These are phyloP conservation scores for Blomia tropicalis DNA, from an alignment of 2,888 invertebrate genomes.

Conservation along the genomic window DNA sequence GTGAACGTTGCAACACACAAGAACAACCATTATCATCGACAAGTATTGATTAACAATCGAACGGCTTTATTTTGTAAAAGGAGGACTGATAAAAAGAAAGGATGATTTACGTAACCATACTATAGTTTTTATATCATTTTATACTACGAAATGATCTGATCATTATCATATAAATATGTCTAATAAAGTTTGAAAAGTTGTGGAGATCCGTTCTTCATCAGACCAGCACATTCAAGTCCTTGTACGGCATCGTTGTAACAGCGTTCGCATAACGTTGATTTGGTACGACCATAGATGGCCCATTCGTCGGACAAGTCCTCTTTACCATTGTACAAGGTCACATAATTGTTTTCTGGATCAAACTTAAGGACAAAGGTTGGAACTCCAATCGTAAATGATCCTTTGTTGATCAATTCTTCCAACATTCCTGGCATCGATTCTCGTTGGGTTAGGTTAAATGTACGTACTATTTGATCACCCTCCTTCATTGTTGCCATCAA, in stretches of 20 bases:
- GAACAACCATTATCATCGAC: too few relatives aligned
- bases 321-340: constrained; percentile 1
- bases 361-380: neutral
- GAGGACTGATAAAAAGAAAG: too few relatives aligned
- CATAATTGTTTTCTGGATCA: neutral
- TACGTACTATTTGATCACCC: neutral
- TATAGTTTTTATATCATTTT: too few relatives aligned
- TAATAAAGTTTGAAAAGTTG: neutral
- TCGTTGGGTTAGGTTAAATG: neutral
- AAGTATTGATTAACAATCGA: too few relatives aligned
- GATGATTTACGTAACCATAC: too few relatives aligned
- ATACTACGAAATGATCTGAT: too few relatives aligned
- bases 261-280: neutral
- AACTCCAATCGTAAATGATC: neutral
- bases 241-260: constrained; percentile 1
- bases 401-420: neutral
- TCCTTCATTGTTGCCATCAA: neutral
- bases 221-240: neutral
- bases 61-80: too few relatives aligned
- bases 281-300: constrained; percentile 4
- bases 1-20: neutral
- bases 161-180: too few relatives aligned
- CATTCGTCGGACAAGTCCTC: neutral
- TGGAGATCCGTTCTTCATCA: neutral
- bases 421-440: neutral